Base-by-base conservation (phyloP, 2,888 invertebrate genomes). In the Eupithecia vulgata region DNA sequence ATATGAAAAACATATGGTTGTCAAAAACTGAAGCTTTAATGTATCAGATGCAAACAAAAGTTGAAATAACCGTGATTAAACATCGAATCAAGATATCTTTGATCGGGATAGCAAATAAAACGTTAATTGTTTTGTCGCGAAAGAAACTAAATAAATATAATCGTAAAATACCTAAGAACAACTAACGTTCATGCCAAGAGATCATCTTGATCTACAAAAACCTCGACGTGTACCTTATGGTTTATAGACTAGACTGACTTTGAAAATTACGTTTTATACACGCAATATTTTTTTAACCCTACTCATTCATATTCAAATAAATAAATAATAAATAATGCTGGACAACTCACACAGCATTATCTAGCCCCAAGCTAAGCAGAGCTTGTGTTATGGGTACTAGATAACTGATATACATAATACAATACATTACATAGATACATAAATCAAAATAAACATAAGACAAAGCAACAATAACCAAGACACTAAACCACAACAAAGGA, bases 401-500 rank as follows among this genome's bases (percentile, higher is more conserved):
- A n/a, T n/a, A n/a, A n/a, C n/a, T n/a, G n/a, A n/a, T n/a, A n/a
- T n/a, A n/a, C n/a, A n/a, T n/a, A n/a, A n/a, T n/a, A n/a, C n/a
- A n/a, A n/a, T n/a, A n/a, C n/a, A n/a, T n/a, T n/a, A n/a, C n/a
- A n/a, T n/a, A n/a, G n/a, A n/a, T n/a, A n/a, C n/a, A n/a, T n/a
- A n/a, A 40, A 61, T 34, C 61, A 61, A 17, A 17, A 61, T 0
- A 61, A 61, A 61, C 17, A 34, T 34, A 34, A 34, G 59, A 30
- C 57, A 30, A 68, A 61, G 40, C 61, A 42, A 68, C n/a, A 62
- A 62, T 62, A 45, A 13, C 62, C 61, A 45, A 64, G 45, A 48
- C 48, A 52, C 52, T 48, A 40, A 59, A 68, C 40, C 40, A 67
- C 35, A 75, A 75, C 75, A 72, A 70, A 75, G 72, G 45, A 70